These are phyloP conservation scores for Drosophila stalkeri DNA, from an alignment of 2,888 invertebrate genomes.

Conservation along the genomic window DNA sequence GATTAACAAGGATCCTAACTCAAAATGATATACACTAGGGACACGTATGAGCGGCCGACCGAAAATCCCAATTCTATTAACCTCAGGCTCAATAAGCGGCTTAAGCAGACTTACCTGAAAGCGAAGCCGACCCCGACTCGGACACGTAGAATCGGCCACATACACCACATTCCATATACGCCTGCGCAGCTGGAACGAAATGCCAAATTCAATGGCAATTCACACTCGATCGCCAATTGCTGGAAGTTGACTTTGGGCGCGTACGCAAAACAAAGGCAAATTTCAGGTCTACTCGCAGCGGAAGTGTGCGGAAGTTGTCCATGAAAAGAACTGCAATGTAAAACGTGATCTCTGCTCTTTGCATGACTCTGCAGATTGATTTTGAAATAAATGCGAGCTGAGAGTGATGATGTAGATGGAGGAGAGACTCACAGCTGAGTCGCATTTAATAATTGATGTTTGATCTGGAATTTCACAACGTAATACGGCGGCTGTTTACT, in stretches of 20 bases:
- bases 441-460: conserved; percentile 42
- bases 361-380: conserved; percentile 60
- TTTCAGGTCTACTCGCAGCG: conserved; percentile 18
- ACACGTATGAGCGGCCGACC: conserved; percentile 57
- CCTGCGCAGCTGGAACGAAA: conserved; percentile 73
- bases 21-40: conserved; percentile 70
- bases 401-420: not conserved
- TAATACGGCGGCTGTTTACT: conserved; percentile 74
- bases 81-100: conserved; percentile 72
- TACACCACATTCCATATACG: conserved; percentile 34
- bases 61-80: conserved; percentile 64
- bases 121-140: conserved; percentile 24
- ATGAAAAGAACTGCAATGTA: conserved; percentile 38
- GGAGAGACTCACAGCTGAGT: not conserved
- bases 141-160: conserved; percentile 44
- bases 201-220: conserved; percentile 73
- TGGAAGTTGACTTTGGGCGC: conserved; percentile 74
- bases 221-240: conserved; percentile 77
- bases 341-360: conserved; percentile 41
- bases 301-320: conserved; percentile 62
- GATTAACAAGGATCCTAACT: conserved; percentile 66
- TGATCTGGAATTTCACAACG: conserved; percentile 69
- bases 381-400: not conserved
- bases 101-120: conserved; percentile 71
- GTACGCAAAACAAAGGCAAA: conserved; percentile 55